Base-by-base conservation (phyloP, 2,888 invertebrate genomes). In the Copidosoma aretas region DNA sequence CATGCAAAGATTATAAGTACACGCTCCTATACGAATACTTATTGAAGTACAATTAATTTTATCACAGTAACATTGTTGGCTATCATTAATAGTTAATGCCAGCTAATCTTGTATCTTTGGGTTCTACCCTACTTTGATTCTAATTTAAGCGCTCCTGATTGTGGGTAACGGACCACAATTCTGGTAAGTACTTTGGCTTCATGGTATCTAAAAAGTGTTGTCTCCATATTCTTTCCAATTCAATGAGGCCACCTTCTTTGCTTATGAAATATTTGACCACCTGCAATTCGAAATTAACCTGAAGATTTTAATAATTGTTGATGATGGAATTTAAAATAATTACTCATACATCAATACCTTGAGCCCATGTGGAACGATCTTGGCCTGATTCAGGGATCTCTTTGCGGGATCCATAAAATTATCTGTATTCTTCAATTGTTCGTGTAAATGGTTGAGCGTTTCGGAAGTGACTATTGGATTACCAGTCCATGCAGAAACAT, bases 141-240 rank as follows among this genome's bases (percentile, higher is more conserved):
- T 80, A 78, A 53, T 71, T 76, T 67, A 80, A 87, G 87, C 90
- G 87, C 78, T 91, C 86, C 75, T 89, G 88, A 79, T 89, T 90
- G 81, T 92, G 91, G 75, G 87, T 88, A 24, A 92, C 85, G 32
- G 93, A 93, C 94, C 94, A 94, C 61, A 91, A 84, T 1, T 86
- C 83, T 0, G 94, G 94, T 81, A 94, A 84, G 82, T 85, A 87
- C 71, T 86, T 84, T 0, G 94, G 94, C 61, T 87, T 81, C 93
- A 94, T 93, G 1, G 86, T 86, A 0, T 84, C 79, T 1, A 94
- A 78, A 81, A 94, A 94, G 81, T 93, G 91, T 75, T 90, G 85
- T 14, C 94, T 84, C 93, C 94, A 94, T 69, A 89, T 76, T 75
- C 87, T 87, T 79, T 94, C 93, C 62, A 94, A 85, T 57, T 86